Conservation (phyloP, 2,888 invertebrate species). For the Heliconius aoede region DNA sequence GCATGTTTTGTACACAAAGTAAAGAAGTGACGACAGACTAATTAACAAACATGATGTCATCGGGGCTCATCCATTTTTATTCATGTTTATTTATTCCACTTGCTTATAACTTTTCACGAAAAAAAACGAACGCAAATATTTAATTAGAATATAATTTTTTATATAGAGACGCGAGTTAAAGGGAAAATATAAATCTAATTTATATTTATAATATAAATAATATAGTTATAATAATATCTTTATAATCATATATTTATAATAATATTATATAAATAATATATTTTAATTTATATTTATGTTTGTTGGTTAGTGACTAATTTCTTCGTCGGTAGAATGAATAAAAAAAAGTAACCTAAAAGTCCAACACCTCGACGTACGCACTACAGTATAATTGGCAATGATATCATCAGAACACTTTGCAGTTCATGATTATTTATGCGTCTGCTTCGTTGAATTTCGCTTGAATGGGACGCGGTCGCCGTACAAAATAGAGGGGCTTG, state of each 20-base stretch:
- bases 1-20: slow-evolving; percentile 11
- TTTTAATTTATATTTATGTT: not conserved
- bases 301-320: not conserved
- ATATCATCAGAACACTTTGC: slow-evolving; percentile 58
- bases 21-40: slow-evolving; percentile 28
- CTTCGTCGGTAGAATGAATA: not conserved
- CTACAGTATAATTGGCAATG: slow-evolving; percentile 49
- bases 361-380: slow-evolving; percentile 9
- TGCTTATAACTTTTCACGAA: slow-evolving; percentile 1
- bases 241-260: too few species aligned
- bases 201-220: too few species aligned
- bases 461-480: slow-evolving; percentile 17
- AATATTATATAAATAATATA: too few species aligned
- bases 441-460: slow-evolving; percentile 41
- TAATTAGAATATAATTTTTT: too few species aligned
- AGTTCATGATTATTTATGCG: slow-evolving; percentile 55
- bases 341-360: not conserved
- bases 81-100: slow-evolving; percentile 33
- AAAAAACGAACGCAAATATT: not conserved
- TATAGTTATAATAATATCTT: too few species aligned
- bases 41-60: slow-evolving; percentile 45
- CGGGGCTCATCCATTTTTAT: slow-evolving; percentile 32
- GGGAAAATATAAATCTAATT: not conserved
- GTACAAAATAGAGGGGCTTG: slow-evolving; percentile 11
- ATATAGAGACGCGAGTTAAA: too few species aligned